Percentiles rank a stretch among this genome's conserved stretches.
phyloP scores from a whole-genome alignment of 2,797 vertebrate species.

The Silurus aristotelis region DNA sequence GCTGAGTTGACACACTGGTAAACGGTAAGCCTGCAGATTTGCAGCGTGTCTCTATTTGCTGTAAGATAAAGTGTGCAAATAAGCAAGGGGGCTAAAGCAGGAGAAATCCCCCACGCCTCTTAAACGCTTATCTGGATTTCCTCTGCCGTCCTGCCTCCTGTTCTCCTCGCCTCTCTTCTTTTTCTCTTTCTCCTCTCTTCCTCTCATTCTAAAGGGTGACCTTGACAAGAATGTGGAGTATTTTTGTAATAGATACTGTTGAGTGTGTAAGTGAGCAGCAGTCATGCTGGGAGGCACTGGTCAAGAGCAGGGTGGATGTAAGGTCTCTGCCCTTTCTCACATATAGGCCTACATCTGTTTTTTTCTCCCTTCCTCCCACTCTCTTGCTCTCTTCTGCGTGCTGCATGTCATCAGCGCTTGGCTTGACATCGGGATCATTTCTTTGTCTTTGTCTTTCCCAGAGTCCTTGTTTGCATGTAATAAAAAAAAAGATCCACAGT shows the following conservation, averaged over 20 bases:
- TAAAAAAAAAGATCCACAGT: no score
- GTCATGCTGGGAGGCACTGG: constrained; percentile 58
- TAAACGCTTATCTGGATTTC: constrained; percentile 54
- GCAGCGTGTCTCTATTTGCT: constrained; percentile 19
- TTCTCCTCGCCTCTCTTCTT: neutral
- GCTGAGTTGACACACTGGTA: constrained; percentile 6
- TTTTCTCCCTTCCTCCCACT: neutral
- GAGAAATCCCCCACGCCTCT: constrained; percentile 33
- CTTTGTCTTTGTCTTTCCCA: constrained; percentile 6
- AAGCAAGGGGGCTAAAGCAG: constrained; percentile 22
- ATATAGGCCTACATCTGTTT: constrained; percentile 17
- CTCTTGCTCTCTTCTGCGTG: neutral
- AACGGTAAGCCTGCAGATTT: constrained; percentile 28
- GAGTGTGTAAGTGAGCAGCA: constrained; percentile 70
- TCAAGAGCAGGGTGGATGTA: constrained; percentile 42
- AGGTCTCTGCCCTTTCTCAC: constrained; percentile 20
- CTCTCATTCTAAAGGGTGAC: constrained; percentile 63
- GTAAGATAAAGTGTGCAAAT: constrained; percentile 30
- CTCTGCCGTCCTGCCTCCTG: constrained; percentile 42
- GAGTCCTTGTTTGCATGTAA: constrained; percentile 25
- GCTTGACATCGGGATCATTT: constrained; percentile 51
- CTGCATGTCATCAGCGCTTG: constrained; percentile 29
- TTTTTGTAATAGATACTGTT: constrained; percentile 78
- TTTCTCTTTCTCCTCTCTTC: no score
- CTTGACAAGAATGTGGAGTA: constrained; percentile 79